These are phyloP conservation scores for Rhopalosiphum padi DNA, from an alignment of 1,140 invertebrate genomes.

Conservation along the genomic window DNA sequence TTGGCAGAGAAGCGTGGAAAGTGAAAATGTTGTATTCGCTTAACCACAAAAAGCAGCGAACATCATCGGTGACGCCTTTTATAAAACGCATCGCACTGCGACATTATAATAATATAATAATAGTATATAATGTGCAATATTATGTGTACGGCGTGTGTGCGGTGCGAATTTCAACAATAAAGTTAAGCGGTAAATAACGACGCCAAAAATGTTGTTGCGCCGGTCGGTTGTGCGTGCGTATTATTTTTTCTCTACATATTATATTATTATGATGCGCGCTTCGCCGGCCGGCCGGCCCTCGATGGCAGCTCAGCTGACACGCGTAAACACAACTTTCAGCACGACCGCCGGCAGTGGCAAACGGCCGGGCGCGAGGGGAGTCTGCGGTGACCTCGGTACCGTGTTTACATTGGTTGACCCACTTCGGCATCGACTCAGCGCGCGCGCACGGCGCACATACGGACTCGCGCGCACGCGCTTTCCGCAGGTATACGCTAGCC, in stretches of 20 bases:
- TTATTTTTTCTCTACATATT: background rate
- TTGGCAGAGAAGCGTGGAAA: background rate
- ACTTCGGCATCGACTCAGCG: conserved; percentile 41
- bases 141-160: background rate
- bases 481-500: background rate
- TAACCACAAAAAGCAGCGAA: background rate
- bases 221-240: background rate
- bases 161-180: background rate
- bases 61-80: background rate
- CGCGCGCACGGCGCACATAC: background rate
- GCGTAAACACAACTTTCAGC: conserved; percentile 53
- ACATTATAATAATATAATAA: background rate
- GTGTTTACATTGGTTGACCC: conserved; percentile 58
- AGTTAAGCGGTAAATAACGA: background rate
- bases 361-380: background rate
- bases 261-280: background rate
- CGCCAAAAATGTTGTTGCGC: background rate
- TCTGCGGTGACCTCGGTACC: conserved; percentile 47
- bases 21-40: background rate
- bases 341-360: background rate
- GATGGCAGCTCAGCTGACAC: conserved; percentile 48
- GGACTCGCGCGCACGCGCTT: background rate
- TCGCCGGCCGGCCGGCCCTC: conserved; percentile 29
- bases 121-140: background rate
- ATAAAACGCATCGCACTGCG: background rate